Conservation (phyloP, 2,888 invertebrate species). For the Zootermopsis nevadensis region DNA sequence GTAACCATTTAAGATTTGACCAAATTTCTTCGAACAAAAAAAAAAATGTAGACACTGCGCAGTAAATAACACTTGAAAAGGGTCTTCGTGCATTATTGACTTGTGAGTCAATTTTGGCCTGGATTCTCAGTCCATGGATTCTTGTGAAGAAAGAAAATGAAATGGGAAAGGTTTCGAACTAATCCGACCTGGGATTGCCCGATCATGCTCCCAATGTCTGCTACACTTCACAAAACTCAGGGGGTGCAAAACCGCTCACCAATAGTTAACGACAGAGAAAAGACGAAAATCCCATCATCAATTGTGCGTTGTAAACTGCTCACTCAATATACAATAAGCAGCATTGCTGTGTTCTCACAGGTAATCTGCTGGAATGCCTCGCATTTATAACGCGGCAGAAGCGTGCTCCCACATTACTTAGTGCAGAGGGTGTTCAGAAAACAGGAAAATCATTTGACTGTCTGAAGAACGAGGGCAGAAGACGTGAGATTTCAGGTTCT, state of each 20-base stretch:
- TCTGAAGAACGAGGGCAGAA: too few species aligned
- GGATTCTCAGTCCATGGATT: conserved; percentile 9
- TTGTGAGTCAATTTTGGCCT: conserved; percentile 28
- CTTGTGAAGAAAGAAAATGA: neutral
- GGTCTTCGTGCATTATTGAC: conserved; percentile 1
- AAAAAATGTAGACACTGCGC: neutral
- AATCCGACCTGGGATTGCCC: neutral
- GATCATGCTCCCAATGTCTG: neutral
- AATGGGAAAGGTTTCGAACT: neutral
- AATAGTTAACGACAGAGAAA: neutral
- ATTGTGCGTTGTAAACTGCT: conserved; percentile 10
- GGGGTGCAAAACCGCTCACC: neutral
- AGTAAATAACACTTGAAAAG: conserved; percentile 30
- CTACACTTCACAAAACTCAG: conserved; percentile 2
- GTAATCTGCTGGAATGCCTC: neutral
- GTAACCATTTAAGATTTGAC: too few species aligned
- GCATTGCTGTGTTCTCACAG: neutral
- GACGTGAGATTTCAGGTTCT: too few species aligned
- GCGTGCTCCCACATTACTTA: conserved; percentile 25
- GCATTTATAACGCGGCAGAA: neutral
- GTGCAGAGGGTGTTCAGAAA: too few species aligned
- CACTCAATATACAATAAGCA: conserved; percentile 6
- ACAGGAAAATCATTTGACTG: too few species aligned
- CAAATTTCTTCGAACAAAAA: too few species aligned
- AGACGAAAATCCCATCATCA: neutral